Base-by-base conservation (phyloP, 2,797 vertebrate species). In the Girardinus metallicus region DNA sequence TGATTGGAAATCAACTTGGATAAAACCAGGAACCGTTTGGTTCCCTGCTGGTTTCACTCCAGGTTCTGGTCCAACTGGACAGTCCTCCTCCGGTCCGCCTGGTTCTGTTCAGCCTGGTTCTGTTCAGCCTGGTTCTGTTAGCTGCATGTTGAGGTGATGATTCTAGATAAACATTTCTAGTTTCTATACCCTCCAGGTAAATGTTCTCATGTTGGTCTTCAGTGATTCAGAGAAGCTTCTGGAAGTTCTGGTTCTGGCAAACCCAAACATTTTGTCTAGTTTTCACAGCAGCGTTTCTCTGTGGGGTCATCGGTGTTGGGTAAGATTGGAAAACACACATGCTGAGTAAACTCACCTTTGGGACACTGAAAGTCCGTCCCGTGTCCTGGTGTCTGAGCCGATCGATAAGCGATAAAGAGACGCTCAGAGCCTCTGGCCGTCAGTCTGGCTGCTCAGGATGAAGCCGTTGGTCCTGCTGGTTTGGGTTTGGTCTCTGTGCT, bases 321-420 rank as follows among this genome's bases (percentile, higher is more conserved):
- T 55, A 92, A 91, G 73, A 80, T 1, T 43, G 31, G 82, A 91
- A 91, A 91, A 72, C 83, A 75, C 88, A 76, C 2, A 49, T 16
- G 47, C 72, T 90, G 84, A 75, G 83, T 70, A 85, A 90, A 91
- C 81, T 79, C 44, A 90, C 88, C 88, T 90, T 91, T 87, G 82
- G 31, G 60, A 82, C 76, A 55, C 73, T 49, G 16, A 15, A 74
- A 21, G 60, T 34, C 57, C 13, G 4, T 7, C n/a, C 57, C 0
- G 15, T 18, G 62, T 21, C 62, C 16, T 66, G 16, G 21, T 4
- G 4, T 39, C 1, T 23, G 73, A 64, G 86, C 79, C 57, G 79
- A 85, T 89, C 31, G 82, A 43, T 82, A 64, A 64, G 62, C 36
- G 21, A 76, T 78, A 8, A 74, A n/a, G 39, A 5, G 66, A 26